A percentile compares a stretch with the other conserved stretches of the same genome.
Conservation (phyloP, 37 sponge, comb jelly and placozoan species). For the Beroe ovata region DNA sequence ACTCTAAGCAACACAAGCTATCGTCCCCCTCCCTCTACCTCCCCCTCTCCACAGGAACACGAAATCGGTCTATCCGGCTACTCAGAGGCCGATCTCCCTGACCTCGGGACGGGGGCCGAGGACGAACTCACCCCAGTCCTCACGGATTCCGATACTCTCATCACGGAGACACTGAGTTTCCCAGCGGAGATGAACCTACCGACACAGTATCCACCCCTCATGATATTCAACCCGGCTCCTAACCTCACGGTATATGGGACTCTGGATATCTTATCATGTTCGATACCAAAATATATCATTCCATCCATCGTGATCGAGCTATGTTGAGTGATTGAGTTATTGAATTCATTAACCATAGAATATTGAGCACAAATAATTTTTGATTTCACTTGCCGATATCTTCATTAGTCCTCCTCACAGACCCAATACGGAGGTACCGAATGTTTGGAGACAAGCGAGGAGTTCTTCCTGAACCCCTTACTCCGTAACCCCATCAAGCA, state of each 20-base stretch:
- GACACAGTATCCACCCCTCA: conserved; percentile 51
- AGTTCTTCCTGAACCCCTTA: conserved; percentile 51
- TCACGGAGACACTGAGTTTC: conserved; percentile 26
- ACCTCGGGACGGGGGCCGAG: conserved; percentile 9
- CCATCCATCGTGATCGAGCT: not conserved
- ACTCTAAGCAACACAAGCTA: too few relatives aligned
- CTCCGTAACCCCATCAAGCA: conserved; percentile 8
- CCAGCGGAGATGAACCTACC: conserved; percentile 32
- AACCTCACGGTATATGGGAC: conserved; percentile 17
- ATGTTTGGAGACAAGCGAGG: conserved; percentile 64
- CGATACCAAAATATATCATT: too few relatives aligned
- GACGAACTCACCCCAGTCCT: conserved; percentile 35
- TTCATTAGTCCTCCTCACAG: conserved; percentile 7
- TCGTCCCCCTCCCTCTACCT: too few relatives aligned
- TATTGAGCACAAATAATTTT: too few relatives aligned
- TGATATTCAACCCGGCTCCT: conserved; percentile 66
- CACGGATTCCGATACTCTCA: conserved; percentile 23
- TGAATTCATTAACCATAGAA: too few relatives aligned
- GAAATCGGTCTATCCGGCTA: not conserved
- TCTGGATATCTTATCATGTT: too few relatives aligned
- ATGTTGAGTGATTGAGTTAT: not conserved
- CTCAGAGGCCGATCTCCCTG: not conserved
- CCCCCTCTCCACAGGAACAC: conserved; percentile 19
- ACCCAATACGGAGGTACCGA: not conserved
- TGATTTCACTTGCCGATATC: too few relatives aligned